Percentiles rank a stretch among this genome's conserved stretches.
These are phyloP conservation scores for Gerris lacustris DNA, from an alignment of 2,888 invertebrate genomes.

Conservation along the genomic window DNA sequence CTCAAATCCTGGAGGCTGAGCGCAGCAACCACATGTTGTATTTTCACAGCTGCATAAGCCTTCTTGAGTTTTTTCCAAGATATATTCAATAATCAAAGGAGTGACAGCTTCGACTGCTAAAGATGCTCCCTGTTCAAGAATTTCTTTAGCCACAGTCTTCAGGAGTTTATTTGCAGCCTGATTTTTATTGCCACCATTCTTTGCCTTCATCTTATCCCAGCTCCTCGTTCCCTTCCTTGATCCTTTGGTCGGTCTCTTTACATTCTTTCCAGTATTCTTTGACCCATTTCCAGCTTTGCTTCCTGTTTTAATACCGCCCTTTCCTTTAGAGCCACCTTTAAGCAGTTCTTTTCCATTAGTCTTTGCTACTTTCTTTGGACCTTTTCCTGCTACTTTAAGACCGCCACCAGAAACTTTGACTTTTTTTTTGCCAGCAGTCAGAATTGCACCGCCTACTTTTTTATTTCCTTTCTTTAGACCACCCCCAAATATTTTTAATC, in stretches of 20 bases:
- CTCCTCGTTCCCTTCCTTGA: neutral
- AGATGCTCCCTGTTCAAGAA: neutral
- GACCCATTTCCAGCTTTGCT: neutral
- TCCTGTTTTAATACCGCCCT: neutral
- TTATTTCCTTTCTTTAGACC: slow-evolving; percentile 2
- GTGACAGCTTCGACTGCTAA: slow-evolving; percentile 1
- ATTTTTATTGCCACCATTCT: neutral
- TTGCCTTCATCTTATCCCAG: neutral
- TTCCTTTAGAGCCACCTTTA: neutral
- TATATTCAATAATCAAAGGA: slow-evolving; percentile 6
- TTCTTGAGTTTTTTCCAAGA: slow-evolving; percentile 4
- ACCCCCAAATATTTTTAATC: neutral
- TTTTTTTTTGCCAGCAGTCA: neutral
- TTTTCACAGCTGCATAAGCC: slow-evolving; percentile 2
- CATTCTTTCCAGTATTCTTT: neutral
- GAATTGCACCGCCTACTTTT: neutral
- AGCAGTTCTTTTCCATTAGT: neutral
- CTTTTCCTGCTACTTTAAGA: neutral
- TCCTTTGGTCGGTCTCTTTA: too few relatives aligned
- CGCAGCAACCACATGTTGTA: neutral
- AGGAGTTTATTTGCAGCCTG: neutral
- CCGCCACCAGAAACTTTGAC: neutral
- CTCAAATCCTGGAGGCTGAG: slow-evolving; percentile 4
- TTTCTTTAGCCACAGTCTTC: neutral
- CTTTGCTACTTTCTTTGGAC: neutral